Percentiles rank a stretch among this genome's conserved stretches.
phyloP scores from a whole-genome alignment of 1,140 invertebrate species.

The Leptinotarsa texana region DNA sequence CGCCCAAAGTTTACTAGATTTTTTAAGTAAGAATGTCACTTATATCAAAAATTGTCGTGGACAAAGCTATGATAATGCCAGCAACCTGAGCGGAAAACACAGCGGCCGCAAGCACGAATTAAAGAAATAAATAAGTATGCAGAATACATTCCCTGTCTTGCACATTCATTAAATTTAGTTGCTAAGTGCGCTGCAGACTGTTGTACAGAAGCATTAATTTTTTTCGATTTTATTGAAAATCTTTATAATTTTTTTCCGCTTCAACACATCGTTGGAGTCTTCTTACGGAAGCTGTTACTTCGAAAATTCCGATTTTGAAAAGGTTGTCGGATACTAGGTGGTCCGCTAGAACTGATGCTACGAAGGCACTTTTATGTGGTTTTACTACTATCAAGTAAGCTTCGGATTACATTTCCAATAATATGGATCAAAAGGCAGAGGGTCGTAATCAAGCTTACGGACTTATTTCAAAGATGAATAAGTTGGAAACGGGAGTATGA shows the following conservation, averaged over 20 bases:
- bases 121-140: constrained; percentile 37
- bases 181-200: constrained; percentile 32
- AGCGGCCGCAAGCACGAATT: constrained; percentile 51
- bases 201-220: constrained; percentile 5
- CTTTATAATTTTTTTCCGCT: constrained; percentile 11
- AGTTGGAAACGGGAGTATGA: constrained; percentile 37
- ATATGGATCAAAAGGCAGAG: constrained; percentile 34
- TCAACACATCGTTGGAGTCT: constrained; percentile 29
- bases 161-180: constrained; percentile 51
- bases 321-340: constrained; percentile 32
- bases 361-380: constrained; percentile 37
- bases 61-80: constrained; percentile 54
- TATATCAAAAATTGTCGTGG: constrained; percentile 43
- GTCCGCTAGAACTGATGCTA: constrained; percentile 40
- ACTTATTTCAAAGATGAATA: constrained; percentile 35
- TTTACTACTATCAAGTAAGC: constrained; percentile 38
- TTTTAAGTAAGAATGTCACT: constrained; percentile 39
- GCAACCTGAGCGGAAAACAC: constrained; percentile 53
- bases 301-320: constrained; percentile 34
- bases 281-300: constrained; percentile 29
- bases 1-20: constrained; percentile 26
- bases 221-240: constrained; percentile 10
- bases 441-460: constrained; percentile 29
- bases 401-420: constrained; percentile 16
- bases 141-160: constrained; percentile 43